Conservation (phyloP, 2,888 invertebrate species). For the Oscheius sp. region DNA sequence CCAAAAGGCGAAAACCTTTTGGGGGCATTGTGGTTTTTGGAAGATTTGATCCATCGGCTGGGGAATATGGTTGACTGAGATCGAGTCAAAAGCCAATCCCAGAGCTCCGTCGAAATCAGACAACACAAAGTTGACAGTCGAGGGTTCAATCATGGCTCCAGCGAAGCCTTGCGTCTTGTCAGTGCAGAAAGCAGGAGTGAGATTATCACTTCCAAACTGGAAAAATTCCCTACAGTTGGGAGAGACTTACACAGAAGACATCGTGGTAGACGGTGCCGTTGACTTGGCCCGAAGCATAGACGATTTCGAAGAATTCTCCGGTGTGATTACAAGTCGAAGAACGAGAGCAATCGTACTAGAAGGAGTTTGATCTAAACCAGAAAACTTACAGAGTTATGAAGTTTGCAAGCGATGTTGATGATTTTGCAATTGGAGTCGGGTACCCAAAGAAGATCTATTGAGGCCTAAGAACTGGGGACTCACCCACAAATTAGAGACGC, state of each 20-base stretch:
- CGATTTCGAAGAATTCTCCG: neutral
- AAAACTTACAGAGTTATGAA: conserved; percentile 34
- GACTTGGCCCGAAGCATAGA: neutral
- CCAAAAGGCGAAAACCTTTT: conserved; percentile 71
- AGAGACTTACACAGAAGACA: neutral
- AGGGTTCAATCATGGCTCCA: conserved; percentile 93
- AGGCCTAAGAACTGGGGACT: no score
- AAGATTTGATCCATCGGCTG: conserved; percentile 73
- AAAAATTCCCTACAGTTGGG: no score
- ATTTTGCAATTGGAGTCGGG: conserved; percentile 79
- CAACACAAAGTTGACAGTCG: conserved; percentile 90
- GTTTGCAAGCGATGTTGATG: conserved; percentile 88
- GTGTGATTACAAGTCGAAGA: neutral
- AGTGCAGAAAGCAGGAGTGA: conserved; percentile 75
- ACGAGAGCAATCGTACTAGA: neutral
- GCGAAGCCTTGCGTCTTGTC: conserved; percentile 85
- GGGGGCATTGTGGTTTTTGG: conserved; percentile 60
- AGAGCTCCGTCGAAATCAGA: conserved; percentile 89
- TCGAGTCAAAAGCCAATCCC: conserved; percentile 72
- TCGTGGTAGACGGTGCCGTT: neutral
- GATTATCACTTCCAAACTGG: conserved; percentile 34
- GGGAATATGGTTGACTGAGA: conserved; percentile 72
- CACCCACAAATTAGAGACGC: conserved; percentile 98
- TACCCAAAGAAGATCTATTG: conserved; percentile 84
- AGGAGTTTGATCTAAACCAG: neutral